Conservation (phyloP, 2,113 vertebrate genomes). For the Drymodes brunneopygia region DNA sequence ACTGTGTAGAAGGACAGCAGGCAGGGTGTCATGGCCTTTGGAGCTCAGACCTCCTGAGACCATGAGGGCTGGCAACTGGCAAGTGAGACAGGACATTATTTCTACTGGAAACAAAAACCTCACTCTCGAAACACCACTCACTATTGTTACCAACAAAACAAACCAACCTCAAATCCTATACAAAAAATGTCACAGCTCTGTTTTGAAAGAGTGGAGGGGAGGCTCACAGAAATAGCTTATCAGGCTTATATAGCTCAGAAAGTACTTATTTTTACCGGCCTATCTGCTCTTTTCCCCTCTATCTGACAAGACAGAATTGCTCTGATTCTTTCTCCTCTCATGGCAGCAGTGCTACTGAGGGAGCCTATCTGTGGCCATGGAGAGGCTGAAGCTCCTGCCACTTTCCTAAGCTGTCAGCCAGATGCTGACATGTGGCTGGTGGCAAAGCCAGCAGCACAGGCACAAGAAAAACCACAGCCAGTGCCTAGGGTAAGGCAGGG, state of each 20-base stretch:
- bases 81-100: not conserved
- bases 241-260: not conserved
- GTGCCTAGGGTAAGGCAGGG: not conserved
- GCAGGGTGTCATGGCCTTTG: fast-evolving
- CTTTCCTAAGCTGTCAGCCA: not conserved
- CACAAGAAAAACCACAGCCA: not conserved
- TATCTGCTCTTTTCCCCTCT: not conserved
- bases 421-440: not conserved
- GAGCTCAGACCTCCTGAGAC: not conserved
- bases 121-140: not conserved
- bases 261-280: not conserved
- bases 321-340: not conserved
- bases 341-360: not conserved
- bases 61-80: not conserved
- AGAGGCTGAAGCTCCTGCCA: not conserved
- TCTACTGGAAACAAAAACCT: not conserved
- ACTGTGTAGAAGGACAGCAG: not conserved
- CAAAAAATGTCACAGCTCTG: not conserved
- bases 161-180: not conserved
- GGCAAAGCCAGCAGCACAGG: not conserved
- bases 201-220: not conserved
- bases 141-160: not conserved
- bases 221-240: not conserved
- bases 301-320: not conserved
- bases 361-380: fast-evolving